Percentiles rank a stretch among this genome's conserved stretches.
Evolutionary conservation across 2,113 vertebrate genomes (phyloP).

Genomic region (Gallinago media): DNA sequence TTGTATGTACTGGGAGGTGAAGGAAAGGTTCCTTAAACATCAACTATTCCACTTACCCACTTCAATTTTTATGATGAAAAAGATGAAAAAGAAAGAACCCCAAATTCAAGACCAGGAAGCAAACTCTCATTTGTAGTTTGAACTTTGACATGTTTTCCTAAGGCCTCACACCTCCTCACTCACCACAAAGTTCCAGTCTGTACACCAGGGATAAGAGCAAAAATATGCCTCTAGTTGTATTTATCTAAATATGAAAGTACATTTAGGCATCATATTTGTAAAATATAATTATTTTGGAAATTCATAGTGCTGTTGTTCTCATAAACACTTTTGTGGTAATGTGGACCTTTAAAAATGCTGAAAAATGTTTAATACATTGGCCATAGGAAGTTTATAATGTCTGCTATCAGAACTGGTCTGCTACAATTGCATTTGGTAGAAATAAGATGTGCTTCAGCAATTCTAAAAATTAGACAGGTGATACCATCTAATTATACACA

Average conservation of each 20-base stretch:
- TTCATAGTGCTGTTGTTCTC: background rate
- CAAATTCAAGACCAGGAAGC: background rate
- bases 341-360: background rate
- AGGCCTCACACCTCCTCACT: background rate
- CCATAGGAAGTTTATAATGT: background rate
- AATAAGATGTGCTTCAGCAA: background rate
- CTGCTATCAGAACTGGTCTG: background rate
- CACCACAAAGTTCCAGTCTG: background rate
- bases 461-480: background rate
- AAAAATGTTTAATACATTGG: background rate
- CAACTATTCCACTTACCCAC: background rate
- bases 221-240: background rate
- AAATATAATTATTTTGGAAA: background rate
- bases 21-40: background rate
- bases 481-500: background rate
- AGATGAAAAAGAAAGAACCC: background rate
- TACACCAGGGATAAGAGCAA: background rate
- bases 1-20: background rate
- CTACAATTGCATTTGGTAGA: background rate
- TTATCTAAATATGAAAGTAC: background rate
- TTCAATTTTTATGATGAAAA: background rate
- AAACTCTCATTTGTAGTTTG: background rate
- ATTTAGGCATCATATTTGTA: background rate
- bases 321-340: background rate
- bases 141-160: background rate